Evolutionary conservation across 2,888 invertebrate genomes (phyloP).

Genomic region (Apantesis nais): DNA sequence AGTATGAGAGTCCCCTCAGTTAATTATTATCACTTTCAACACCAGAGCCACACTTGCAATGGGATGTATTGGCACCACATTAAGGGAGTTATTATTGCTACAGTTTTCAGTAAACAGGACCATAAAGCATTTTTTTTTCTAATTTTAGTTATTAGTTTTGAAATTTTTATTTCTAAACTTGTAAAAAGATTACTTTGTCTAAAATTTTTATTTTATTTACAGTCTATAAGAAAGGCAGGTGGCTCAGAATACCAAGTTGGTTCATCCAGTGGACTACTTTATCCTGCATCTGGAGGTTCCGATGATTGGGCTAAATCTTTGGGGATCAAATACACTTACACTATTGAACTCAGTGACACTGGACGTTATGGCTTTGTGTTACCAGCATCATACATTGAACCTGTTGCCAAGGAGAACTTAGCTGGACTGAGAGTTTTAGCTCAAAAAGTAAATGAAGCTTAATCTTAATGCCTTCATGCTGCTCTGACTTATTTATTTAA

Average conservation of each 20-base stretch:
- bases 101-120: too few species aligned
- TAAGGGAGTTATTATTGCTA: background rate
- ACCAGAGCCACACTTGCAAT: background rate
- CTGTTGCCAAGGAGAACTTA: constrained; percentile 90
- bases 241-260: constrained; percentile 90
- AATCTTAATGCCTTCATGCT: constrained; percentile 18
- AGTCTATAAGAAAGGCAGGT: constrained; percentile 86
- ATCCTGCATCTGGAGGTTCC: constrained; percentile 93
- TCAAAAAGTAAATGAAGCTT: constrained; percentile 54
- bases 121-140: background rate
- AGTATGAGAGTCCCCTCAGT: too few species aligned
- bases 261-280: constrained; percentile 91
- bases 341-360: constrained; percentile 94
- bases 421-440: constrained; percentile 89
- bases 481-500: constrained; percentile 35
- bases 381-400: constrained; percentile 91
- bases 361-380: constrained; percentile 95
- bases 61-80: background rate
- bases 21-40: too few species aligned
- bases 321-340: constrained; percentile 94
- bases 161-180: background rate
- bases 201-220: constrained; percentile 44
- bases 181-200: background rate
- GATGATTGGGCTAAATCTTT: constrained; percentile 97
- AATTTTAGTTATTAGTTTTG: background rate